Percentiles rank a stretch among this genome's conserved stretches.
Evolutionary conservation across 2,113 vertebrate genomes (phyloP).

Genomic region (Anthoscopus minutus): DNA sequence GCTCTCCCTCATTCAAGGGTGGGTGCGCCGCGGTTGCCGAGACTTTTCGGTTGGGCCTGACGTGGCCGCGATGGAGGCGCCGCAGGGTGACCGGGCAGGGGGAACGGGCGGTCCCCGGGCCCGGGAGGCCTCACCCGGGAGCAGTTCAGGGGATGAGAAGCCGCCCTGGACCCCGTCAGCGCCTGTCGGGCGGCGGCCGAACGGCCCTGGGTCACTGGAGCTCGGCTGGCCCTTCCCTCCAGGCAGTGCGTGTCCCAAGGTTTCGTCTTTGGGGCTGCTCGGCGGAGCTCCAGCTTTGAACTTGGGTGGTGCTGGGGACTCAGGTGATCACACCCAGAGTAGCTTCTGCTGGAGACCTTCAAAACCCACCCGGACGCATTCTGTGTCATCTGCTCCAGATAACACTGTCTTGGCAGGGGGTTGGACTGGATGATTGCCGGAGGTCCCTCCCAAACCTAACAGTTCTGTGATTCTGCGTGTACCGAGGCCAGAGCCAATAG

Average conservation of each 20-base stretch:
- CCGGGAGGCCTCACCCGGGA: too few species aligned
- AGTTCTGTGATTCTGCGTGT: background rate
- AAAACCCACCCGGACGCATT: background rate
- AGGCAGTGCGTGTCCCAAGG: accelerated
- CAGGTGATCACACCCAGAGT: too few species aligned
- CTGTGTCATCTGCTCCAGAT: background rate
- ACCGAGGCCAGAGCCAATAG: background rate
- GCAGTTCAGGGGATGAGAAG: accelerated
- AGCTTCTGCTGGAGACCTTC: background rate
- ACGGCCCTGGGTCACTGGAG: background rate
- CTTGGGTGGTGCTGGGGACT: accelerated
- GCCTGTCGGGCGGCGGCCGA: background rate
- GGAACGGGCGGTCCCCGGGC: background rate
- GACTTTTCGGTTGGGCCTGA: background rate
- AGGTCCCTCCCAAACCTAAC: background rate
- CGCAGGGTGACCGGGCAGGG: background rate
- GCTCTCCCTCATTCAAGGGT: background rate
- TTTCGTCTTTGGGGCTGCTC: background rate
- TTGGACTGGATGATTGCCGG: background rate
- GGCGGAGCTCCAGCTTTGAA: background rate
- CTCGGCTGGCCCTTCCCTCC: background rate
- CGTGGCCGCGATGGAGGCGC: background rate
- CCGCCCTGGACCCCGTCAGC: background rate
- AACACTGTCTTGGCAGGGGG: background rate
- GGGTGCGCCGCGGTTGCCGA: background rate